phyloP scores from a whole-genome alignment of 1,140 invertebrate genomes.

The Luehdorfia chinensis region DNA sequence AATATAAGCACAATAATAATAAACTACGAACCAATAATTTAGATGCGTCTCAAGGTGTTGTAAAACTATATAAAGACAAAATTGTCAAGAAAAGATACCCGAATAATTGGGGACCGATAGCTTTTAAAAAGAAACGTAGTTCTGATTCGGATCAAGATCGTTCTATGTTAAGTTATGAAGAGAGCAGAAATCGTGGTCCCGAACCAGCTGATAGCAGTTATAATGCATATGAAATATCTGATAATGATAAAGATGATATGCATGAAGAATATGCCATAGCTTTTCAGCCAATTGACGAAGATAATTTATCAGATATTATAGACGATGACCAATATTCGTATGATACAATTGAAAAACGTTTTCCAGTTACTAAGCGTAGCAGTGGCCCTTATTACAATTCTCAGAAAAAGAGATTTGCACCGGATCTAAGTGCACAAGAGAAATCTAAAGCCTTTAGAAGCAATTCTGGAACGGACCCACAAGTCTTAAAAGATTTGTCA shows the following conservation, averaged over 20 bases:
- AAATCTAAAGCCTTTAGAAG: slow-evolving; percentile 59
- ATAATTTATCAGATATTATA: slow-evolving; percentile 60
- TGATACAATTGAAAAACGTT: slow-evolving; percentile 77
- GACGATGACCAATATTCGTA: slow-evolving; percentile 68
- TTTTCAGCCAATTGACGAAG: slow-evolving; percentile 76
- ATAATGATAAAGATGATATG: slow-evolving; percentile 65
- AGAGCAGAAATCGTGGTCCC: slow-evolving; percentile 50
- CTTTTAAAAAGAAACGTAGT: slow-evolving; percentile 73
- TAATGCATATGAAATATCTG: slow-evolving; percentile 55
- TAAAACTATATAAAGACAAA: slow-evolving; percentile 69
- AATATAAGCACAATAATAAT: slow-evolving; percentile 76
- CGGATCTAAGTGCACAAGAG: slow-evolving; percentile 65
- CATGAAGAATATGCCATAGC: slow-evolving; percentile 77
- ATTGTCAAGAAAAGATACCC: slow-evolving; percentile 66
- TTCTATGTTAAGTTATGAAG: slow-evolving; percentile 42
- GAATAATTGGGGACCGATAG: slow-evolving; percentile 70
- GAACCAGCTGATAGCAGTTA: slow-evolving; percentile 63
- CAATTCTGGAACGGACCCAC: slow-evolving; percentile 73
- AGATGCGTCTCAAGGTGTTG: slow-evolving; percentile 57
- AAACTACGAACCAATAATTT: slow-evolving; percentile 44
- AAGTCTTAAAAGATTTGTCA: slow-evolving; percentile 76
- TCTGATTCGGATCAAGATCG: slow-evolving; percentile 52
- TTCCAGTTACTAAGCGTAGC: slow-evolving; percentile 81
- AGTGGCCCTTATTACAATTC: slow-evolving; percentile 67
- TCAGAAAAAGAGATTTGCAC: slow-evolving; percentile 66